Conservation (phyloP, 2,797 vertebrate species). For the Tiaroga cobitis region DNA sequence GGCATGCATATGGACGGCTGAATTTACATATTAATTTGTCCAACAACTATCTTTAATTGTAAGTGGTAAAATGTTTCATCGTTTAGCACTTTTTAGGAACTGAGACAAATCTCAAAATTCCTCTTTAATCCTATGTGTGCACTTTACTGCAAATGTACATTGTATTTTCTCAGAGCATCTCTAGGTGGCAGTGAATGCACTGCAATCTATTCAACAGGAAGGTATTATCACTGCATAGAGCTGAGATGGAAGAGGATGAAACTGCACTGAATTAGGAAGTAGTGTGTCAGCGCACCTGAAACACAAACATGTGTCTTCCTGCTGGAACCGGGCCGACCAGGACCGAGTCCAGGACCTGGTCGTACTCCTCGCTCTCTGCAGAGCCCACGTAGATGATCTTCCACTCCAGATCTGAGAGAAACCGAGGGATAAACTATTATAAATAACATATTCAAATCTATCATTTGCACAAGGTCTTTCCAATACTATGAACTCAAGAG, state of each 20-base stretch:
- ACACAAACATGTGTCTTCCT: conserved; percentile 91
- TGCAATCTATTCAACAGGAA: neutral
- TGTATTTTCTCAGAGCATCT: neutral
- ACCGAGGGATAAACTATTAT: neutral
- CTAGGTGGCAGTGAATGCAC: conserved; percentile 21
- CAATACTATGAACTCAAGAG: neutral
- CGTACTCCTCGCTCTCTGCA: conserved; percentile 90
- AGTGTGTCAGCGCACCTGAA: conserved; percentile 80
- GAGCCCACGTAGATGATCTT: conserved; percentile 93
- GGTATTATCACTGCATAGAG: neutral
- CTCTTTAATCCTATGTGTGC: neutral
- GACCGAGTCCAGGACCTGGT: conserved; percentile 88
- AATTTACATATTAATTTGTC: too few species aligned
- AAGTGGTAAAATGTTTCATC: too few species aligned
- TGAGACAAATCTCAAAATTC: neutral
- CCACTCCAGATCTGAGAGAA: conserved; percentile 83
- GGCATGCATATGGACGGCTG: too few species aligned
- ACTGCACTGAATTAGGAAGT: neutral
- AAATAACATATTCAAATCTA: neutral
- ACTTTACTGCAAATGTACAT: neutral
- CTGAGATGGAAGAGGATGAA: neutral
- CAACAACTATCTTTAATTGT: too few species aligned
- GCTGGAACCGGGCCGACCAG: conserved; percentile 91
- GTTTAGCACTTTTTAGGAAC: neutral
- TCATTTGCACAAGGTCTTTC: neutral